Conservation (phyloP, 2,113 vertebrate genomes). For the Hippocampus mohnikei region DNA sequence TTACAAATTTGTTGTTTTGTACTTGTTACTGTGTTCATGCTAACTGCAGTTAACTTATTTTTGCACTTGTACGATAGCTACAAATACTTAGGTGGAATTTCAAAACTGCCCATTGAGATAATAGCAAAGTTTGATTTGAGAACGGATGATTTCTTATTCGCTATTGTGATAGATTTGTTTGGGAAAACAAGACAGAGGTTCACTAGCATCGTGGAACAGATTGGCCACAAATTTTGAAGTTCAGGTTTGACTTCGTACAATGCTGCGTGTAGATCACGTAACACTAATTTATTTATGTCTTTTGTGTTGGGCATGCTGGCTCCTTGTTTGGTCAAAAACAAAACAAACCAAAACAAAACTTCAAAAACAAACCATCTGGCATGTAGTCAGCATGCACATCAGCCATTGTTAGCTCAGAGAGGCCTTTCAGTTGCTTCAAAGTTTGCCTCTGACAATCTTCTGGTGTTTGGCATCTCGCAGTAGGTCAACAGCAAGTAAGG, state of each 20-base stretch:
- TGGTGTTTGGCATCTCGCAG: not conserved
- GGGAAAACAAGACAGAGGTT: not conserved
- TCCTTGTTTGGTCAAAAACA: not conserved
- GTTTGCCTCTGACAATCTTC: conserved; percentile 4
- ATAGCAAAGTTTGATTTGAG: not conserved
- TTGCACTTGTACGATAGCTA: too few species aligned
- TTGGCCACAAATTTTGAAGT: not conserved
- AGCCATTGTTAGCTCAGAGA: conserved; percentile 1
- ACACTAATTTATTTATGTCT: too few species aligned
- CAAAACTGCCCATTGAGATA: not conserved
- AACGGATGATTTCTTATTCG: not conserved
- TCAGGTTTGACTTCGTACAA: not conserved
- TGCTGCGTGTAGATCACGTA: too few species aligned
- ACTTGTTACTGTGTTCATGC: too few species aligned
- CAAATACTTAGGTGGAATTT: too few species aligned
- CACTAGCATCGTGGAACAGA: not conserved
- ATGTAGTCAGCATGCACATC: not conserved
- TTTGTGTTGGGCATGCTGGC: not conserved
- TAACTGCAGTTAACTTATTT: too few species aligned
- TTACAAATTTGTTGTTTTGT: too few species aligned
- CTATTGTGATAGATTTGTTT: not conserved
- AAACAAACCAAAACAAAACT: not conserved
- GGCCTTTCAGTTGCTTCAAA: not conserved
- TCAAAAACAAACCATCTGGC: not conserved
- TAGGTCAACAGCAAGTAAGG: not conserved